These are phyloP conservation scores for Argyrosomus japonicus DNA, from an alignment of 2,113 vertebrate genomes.

Conservation along the genomic window DNA sequence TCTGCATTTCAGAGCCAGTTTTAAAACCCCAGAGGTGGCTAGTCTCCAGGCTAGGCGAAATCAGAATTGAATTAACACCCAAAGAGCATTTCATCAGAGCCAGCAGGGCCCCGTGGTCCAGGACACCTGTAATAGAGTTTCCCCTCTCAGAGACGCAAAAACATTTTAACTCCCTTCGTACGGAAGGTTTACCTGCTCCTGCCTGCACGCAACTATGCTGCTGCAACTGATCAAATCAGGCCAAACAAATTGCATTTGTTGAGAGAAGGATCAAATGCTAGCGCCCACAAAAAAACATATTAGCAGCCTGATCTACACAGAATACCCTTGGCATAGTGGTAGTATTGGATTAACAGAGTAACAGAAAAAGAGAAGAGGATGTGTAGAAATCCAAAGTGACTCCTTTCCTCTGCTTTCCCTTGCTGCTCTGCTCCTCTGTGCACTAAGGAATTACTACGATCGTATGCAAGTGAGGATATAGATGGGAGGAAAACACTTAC, in stretches of 20 bases:
- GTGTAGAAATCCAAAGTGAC: constrained; percentile 74
- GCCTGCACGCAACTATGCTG: constrained; percentile 90
- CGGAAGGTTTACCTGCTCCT: constrained; percentile 93
- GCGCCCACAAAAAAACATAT: constrained; percentile 93
- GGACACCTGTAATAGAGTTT: constrained; percentile 96
- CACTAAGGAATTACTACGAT: constrained; percentile 47
- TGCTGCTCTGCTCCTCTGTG: constrained; percentile 46
- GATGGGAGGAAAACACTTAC: constrained; percentile 26
- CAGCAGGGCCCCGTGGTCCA: constrained; percentile 83
- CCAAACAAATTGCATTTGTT: constrained; percentile 96
- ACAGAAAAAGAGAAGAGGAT: constrained; percentile 72
- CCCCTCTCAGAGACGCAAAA: constrained; percentile 81
- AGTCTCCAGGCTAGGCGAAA: constrained; percentile 84
- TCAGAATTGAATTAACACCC: constrained; percentile 92
- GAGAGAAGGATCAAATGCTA: constrained; percentile 88
- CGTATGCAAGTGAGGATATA: constrained; percentile 28
- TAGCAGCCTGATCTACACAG: constrained; percentile 87
- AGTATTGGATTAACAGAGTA: constrained; percentile 83
- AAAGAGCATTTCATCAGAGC: constrained; percentile 89
- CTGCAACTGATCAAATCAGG: constrained; percentile 95
- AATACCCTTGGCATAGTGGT: constrained; percentile 82
- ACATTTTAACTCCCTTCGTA: constrained; percentile 86
- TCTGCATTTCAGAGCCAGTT: constrained; percentile 65
- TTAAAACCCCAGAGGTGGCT: constrained; percentile 84
- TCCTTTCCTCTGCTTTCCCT: constrained; percentile 47